phyloP scores from a whole-genome alignment of 1,140 invertebrate genomes.

The Drosophila neocordata region DNA sequence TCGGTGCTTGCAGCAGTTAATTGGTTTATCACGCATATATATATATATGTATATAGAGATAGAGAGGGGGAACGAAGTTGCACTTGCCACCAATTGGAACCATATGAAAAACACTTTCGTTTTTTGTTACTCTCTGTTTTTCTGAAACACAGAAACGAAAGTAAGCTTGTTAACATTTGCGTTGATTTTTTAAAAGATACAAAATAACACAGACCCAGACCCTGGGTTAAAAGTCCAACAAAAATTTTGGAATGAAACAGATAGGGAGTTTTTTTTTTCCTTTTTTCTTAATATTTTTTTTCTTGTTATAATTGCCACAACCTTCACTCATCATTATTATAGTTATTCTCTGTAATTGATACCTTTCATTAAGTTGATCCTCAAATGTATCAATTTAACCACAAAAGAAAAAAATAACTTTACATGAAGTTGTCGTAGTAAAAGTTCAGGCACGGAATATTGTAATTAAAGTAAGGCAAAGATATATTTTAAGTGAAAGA shows the following conservation, averaged over 20 bases:
- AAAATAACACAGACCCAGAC: slow-evolving; percentile 7
- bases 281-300: too few relatives aligned
- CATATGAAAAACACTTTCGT: slow-evolving; percentile 73
- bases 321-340: slow-evolving; percentile 6
- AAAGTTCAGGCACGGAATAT: background rate
- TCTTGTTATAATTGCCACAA: slow-evolving; percentile 10
- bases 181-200: slow-evolving; percentile 18
- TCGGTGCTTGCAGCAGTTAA: slow-evolving; percentile 52
- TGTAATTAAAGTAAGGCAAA: too few relatives aligned
- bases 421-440: background rate
- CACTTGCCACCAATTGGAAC: slow-evolving; percentile 53
- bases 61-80: slow-evolving; percentile 31
- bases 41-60: too few relatives aligned
- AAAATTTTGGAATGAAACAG: slow-evolving; percentile 9
- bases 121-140: slow-evolving; percentile 26
- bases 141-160: slow-evolving; percentile 56
- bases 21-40: slow-evolving; percentile 74
- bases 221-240: slow-evolving; percentile 4
- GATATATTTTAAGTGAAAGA: too few relatives aligned
- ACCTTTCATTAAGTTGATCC: background rate
- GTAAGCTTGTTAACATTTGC: slow-evolving; percentile 43
- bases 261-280: slow-evolving; percentile 13
- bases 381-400: slow-evolving; percentile 17
- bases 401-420: background rate
- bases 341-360: slow-evolving; percentile 11